A percentile compares a stretch with the other conserved stretches of the same genome.
These are phyloP conservation scores for Pollenia griseotomentosa DNA, from an alignment of 2,888 invertebrate genomes.

Conservation along the genomic window DNA sequence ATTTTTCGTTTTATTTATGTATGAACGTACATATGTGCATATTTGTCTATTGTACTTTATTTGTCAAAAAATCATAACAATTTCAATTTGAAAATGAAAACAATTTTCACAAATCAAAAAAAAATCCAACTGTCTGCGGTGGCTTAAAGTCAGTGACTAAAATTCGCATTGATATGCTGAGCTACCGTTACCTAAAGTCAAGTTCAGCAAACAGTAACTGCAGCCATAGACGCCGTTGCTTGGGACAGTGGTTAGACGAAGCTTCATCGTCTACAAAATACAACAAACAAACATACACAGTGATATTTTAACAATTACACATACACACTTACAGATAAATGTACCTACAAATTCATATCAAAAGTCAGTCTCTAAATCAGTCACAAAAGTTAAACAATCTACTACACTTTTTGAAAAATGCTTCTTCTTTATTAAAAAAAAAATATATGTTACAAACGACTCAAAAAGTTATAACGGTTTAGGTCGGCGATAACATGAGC, in stretches of 20 bases:
- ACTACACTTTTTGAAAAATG: constrained; percentile 12
- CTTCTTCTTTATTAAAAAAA: constrained; percentile 11
- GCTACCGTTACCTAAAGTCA: constrained; percentile 71
- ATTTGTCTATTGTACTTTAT: background rate
- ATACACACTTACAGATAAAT: background rate
- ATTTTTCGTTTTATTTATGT: constrained; percentile 10
- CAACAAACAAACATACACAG: background rate
- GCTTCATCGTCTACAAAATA: constrained; percentile 40
- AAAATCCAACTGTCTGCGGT: constrained; percentile 77
- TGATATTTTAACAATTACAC: background rate
- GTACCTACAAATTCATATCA: background rate
- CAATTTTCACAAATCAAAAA: constrained; percentile 46
- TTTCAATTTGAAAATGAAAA: constrained; percentile 65
- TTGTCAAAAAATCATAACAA: constrained; percentile 16
- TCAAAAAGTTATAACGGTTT: background rate
- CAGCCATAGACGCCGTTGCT: constrained; percentile 39
- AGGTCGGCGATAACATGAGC: background rate
- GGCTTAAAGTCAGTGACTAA: constrained; percentile 82
- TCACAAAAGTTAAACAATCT: constrained; percentile 15
- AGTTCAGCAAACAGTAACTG: constrained; percentile 61
- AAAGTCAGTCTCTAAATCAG: constrained; percentile 11
- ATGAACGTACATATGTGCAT: background rate
- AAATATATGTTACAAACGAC: background rate
- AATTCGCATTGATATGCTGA: constrained; percentile 76
- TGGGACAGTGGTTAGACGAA: constrained; percentile 49